Percentiles rank a stretch among this genome's conserved stretches.
These are phyloP conservation scores for Lycopodina hypogea DNA, from an alignment of 37 sponge, comb jelly and placozoan genomes.

Conservation along the genomic window DNA sequence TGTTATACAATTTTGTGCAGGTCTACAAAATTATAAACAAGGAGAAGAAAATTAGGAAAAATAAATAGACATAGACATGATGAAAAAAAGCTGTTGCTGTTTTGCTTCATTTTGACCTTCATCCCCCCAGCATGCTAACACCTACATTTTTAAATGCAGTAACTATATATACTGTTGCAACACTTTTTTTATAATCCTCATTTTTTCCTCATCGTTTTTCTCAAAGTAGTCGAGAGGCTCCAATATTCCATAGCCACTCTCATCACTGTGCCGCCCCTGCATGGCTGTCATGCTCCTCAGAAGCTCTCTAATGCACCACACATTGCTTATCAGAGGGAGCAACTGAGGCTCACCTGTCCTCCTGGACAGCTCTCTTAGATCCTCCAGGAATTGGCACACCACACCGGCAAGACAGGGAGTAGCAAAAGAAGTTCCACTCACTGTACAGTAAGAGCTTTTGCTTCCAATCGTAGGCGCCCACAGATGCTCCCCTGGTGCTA, in stretches of 20 bases:
- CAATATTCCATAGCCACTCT: constrained; percentile 49
- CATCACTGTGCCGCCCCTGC: constrained; percentile 47
- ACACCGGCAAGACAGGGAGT: constrained; percentile 60
- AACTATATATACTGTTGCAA: constrained; percentile 23
- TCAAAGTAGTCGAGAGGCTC: constrained; percentile 37
- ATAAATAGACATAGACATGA: too few species aligned
- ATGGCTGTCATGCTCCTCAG: constrained; percentile 45
- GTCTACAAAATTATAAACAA: too few species aligned
- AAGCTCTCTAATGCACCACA: constrained; percentile 58
- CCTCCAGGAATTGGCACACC: constrained; percentile 38
- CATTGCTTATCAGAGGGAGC: constrained; percentile 22
- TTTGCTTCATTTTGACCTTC: too few species aligned
- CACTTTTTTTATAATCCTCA: constrained; percentile 43
- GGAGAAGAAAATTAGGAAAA: too few species aligned
- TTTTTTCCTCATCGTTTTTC: constrained; percentile 27
- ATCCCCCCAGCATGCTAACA: too few species aligned
- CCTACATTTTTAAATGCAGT: too few species aligned
- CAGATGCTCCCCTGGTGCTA: constrained; percentile 47
- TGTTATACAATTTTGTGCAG: too few species aligned
- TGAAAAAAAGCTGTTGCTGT: too few species aligned
- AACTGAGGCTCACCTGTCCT: constrained; percentile 23
- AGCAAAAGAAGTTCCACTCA: constrained; percentile 59
- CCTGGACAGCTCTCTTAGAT: not conserved
- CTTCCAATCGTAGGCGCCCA: constrained; percentile 46
- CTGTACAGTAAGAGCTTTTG: constrained; percentile 31